phyloP scores from a whole-genome alignment of 92 coral and sea anemone species.

The Actinernus sp. region DNA sequence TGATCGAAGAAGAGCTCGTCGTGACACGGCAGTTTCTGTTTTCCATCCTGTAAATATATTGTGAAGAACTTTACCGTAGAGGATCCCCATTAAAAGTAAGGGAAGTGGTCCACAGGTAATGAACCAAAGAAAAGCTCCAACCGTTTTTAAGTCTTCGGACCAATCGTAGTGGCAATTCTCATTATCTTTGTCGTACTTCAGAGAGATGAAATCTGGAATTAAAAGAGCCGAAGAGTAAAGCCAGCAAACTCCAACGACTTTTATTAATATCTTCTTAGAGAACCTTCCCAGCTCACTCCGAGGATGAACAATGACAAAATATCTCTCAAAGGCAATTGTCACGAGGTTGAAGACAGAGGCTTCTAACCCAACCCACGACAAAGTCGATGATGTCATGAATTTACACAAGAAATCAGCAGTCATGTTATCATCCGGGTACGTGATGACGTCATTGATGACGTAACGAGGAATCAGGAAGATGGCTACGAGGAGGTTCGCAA shows the following conservation, averaged over 20 bases:
- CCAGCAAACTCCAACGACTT: conserved; percentile 25
- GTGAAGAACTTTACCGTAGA: conserved; percentile 13
- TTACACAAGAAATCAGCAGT: conserved; percentile 42
- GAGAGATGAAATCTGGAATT: conserved; percentile 17
- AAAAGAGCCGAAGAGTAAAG: conserved; percentile 8
- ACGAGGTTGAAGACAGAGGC: conserved; percentile 40
- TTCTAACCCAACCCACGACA: conserved; percentile 37
- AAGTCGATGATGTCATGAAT: conserved; percentile 15
- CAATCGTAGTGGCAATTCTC: conserved; percentile 11
- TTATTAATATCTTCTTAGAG: conserved; percentile 10
- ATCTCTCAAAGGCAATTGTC: conserved; percentile 40
- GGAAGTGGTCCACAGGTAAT: conserved; percentile 26
- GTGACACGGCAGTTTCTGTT: conserved; percentile 43
- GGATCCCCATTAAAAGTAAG: conserved; percentile 25
- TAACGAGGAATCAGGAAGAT: conserved; percentile 34
- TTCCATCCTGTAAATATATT: conserved; percentile 32
- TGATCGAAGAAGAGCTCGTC: conserved; percentile 38
- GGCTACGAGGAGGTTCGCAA: conserved; percentile 31
- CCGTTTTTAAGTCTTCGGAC: background rate
- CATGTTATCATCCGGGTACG: conserved; percentile 16
- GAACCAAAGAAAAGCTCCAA: conserved; percentile 2
- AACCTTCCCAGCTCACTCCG: conserved; percentile 29
- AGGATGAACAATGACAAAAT: conserved; percentile 39
- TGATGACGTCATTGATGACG: conserved; percentile 26
- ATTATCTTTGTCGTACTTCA: background rate